phyloP scores from a whole-genome alignment of 2,113 vertebrate species.

The Oenanthe melanoleuca region DNA sequence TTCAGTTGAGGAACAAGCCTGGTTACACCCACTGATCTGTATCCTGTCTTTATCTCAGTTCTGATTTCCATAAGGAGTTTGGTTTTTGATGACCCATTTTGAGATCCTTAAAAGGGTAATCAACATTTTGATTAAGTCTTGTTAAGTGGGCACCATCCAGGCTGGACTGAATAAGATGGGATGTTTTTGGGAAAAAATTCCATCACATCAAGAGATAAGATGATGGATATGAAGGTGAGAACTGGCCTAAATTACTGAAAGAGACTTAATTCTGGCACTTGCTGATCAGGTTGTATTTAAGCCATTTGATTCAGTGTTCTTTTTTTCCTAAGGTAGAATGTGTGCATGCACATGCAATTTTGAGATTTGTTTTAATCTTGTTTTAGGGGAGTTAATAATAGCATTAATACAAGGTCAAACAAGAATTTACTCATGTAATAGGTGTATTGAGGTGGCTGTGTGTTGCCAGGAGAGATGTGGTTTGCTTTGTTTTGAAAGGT shows the following conservation, averaged over 20 bases:
- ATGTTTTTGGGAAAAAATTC: not conserved
- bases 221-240: not conserved
- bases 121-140: not conserved
- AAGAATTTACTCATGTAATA: constrained; percentile 57
- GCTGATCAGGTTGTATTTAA: constrained; percentile 9
- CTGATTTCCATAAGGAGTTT: not conserved
- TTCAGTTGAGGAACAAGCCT: not conserved
- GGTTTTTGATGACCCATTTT: not conserved
- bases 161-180: not conserved
- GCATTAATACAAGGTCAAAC: constrained; percentile 56
- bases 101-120: not conserved
- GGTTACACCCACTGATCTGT: not conserved
- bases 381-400: constrained; percentile 71
- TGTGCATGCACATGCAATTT: constrained; percentile 45
- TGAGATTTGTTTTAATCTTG: constrained; percentile 71
- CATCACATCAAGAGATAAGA: not conserved
- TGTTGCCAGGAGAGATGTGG: constrained; percentile 63
- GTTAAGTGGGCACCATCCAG: not conserved
- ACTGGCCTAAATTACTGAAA: not conserved
- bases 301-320: not conserved
- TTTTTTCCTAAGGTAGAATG: constrained; percentile 2
- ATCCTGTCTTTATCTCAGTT: not conserved
- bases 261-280: not conserved
- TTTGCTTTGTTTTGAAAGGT: constrained; percentile 63
- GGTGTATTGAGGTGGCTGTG: constrained; percentile 47